Base-by-base conservation (phyloP, 1,140 invertebrate genomes). In the Mya arenaria region DNA sequence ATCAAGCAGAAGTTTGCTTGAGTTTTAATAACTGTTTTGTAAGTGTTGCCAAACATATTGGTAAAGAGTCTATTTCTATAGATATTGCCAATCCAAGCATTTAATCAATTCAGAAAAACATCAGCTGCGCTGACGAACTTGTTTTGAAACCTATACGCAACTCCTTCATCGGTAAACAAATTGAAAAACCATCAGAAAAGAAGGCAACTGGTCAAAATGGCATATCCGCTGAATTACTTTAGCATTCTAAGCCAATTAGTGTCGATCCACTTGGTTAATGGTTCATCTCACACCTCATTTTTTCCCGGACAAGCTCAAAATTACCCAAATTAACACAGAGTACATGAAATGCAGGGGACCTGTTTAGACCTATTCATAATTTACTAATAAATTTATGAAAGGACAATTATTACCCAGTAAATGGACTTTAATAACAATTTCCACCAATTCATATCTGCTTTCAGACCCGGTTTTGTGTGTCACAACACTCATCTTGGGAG, bases 121-220 rank as follows among this genome's bases (percentile, higher is more conserved):
- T 4, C 8, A 34, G 39, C 28, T 1, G 3, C 30, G 34, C 56
- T 10, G n/a, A 58, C n/a, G n/a, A 25, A 37, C 48, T 74, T 62
- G 0, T 41, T 4, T 74, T 74, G 28, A 44, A 25, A 4, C 36
- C 34, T 41, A 44, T 52, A 5, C 30, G 34, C 48, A 37, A 36
- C 4, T 41, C 1, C 4, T 62, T 63, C 66, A 32, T 77, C 19
- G 37, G 15, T 34, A 71, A 71, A 41, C n/a, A 60, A 25, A 63
- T 71, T 25, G 41, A 62, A n/a, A n/a, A n/a, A n/a, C n/a, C n/a
- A n/a, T n/a, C 25, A 71, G 63, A 48, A 0, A 71, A 60, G 28
- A 80, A 80, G 36, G 77, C 77, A 32, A 80, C 77, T 23, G 66
- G 77, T 17, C n/a, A 58, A 34, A 66, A 80, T 52, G 39, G 56